Evolutionary conservation across 2,113 vertebrate species (phyloP), one percentile per base, ranked within the genome.

Genomic region (Catharus fuscescens): DNA sequence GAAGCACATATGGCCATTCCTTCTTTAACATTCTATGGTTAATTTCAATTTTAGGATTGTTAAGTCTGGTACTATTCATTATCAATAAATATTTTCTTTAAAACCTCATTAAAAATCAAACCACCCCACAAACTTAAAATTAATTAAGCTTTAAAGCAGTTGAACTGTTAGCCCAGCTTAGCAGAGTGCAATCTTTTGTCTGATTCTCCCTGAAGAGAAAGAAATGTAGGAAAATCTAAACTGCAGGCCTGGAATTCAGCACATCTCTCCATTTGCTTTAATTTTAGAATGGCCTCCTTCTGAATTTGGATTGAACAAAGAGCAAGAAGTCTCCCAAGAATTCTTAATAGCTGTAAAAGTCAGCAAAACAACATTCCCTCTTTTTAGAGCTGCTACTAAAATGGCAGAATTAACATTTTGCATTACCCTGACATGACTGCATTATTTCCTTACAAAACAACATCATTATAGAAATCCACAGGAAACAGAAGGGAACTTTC

Each of bases 401-500:
- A 91, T 13, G 17, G 31, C 25, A 87, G 47, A 85, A 90, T 66
- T 28, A 90, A 74, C 87, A 91, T 71, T 94, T 31, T 72, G 42
- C 56, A 69, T 79, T 87, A 90, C 54, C 64, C 61, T 94, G 90
- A 86, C 32, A 77, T 31, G 61, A 92, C 13, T 86, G 48, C 34
- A 89, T 19, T 71, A 83, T 93, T 97, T 97, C 92, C 84, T 80
- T 21, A 36, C 45, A 86, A 86, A 93, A 80, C 20, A 21, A 83
- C 45, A 60, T 8, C 47, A 62, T 85, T 60, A 64, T 17, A 95
- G 74, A 92, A 95, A 93, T 56, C 69, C 81, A 80, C 67, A 93
- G 95, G 97, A 97, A 96, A 91, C 56, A 80, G 76, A 91, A 88
- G 76, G 71, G 45, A 94, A 84, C 56, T 45, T 94, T 93, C 92